Percentiles rank a stretch among this genome's conserved stretches.
Conservation (phyloP, 2,113 vertebrate genomes). For the Elachura formosa region DNA sequence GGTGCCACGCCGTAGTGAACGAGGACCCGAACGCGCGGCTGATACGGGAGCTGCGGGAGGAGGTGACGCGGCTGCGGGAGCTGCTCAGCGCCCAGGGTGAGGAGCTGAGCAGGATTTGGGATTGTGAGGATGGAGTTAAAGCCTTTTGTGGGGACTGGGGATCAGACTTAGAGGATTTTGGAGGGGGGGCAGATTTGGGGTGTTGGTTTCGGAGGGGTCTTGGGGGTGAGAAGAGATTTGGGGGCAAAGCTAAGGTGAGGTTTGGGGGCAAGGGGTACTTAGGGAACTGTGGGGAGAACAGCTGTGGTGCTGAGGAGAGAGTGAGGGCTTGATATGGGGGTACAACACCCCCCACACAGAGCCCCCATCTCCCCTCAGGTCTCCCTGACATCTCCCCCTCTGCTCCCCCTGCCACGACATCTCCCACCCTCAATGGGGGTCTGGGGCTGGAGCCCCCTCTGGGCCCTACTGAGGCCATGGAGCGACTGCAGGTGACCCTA, state of each 20-base stretch:
- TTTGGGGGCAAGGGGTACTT: background rate
- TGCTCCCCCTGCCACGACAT: accelerated
- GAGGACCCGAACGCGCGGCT: background rate
- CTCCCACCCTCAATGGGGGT: background rate
- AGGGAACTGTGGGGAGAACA: no score
- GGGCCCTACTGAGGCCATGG: background rate
- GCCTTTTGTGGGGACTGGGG: no score
- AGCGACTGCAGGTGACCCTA: background rate
- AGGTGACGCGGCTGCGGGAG: background rate
- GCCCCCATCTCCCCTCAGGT: background rate
- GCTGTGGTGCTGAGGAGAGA: no score
- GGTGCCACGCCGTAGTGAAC: background rate
- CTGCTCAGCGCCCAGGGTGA: background rate
- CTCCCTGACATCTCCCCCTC: background rate
- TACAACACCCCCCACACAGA: no score
- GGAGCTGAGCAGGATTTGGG: background rate
- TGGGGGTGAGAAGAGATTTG: background rate
- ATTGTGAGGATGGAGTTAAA: background rate
- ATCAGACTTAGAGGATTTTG: background rate
- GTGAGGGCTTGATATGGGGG: no score
- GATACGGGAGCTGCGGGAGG: background rate
- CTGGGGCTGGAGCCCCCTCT: background rate
- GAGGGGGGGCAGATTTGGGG: background rate
- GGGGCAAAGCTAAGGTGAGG: background rate
- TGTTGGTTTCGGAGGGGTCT: background rate